These are phyloP conservation scores for Acrobeloides nanus DNA, from an alignment of 2,888 invertebrate species.

Conservation along the genomic window DNA sequence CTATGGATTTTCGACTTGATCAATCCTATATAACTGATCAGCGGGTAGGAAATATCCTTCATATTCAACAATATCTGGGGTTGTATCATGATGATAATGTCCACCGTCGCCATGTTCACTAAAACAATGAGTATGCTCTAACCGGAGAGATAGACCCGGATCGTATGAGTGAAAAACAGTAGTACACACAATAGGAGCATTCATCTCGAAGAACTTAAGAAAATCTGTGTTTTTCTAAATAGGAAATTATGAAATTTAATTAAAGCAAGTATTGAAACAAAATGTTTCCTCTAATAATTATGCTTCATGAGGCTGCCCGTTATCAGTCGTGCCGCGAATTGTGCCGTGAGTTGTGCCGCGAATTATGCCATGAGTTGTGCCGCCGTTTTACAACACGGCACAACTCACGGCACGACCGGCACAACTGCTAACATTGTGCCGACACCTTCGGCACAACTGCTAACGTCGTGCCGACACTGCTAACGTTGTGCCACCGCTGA, in stretches of 20 bases:
- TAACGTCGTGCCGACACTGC: too few species aligned
- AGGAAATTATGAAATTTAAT: background rate
- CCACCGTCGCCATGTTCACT: conserved; percentile 61
- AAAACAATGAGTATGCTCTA: conserved; percentile 88
- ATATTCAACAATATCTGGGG: conserved; percentile 78
- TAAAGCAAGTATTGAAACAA: too few species aligned
- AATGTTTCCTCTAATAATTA: too few species aligned
- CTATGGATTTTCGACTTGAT: conserved; percentile 57
- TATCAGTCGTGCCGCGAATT: too few species aligned
- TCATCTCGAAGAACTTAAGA: conserved; percentile 84
- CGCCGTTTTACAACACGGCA: too few species aligned
- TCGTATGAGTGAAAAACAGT: conserved; percentile 80
- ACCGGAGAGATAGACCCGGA: conserved; percentile 68
- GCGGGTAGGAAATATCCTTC: conserved; percentile 80
- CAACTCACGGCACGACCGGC: too few species aligned
- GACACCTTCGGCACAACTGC: too few species aligned
- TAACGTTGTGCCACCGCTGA: too few species aligned
- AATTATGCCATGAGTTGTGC: too few species aligned
- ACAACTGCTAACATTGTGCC: too few species aligned
- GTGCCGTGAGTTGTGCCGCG: too few species aligned
- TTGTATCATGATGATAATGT: conserved; percentile 91
- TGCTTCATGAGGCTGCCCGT: too few species aligned
- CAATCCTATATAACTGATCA: conserved; percentile 58
- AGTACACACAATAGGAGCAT: conserved; percentile 76
- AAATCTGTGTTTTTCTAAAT: background rate